Evolutionary conservation across 2,888 invertebrate genomes (phyloP).

Genomic region (Catocala nupta): DNA sequence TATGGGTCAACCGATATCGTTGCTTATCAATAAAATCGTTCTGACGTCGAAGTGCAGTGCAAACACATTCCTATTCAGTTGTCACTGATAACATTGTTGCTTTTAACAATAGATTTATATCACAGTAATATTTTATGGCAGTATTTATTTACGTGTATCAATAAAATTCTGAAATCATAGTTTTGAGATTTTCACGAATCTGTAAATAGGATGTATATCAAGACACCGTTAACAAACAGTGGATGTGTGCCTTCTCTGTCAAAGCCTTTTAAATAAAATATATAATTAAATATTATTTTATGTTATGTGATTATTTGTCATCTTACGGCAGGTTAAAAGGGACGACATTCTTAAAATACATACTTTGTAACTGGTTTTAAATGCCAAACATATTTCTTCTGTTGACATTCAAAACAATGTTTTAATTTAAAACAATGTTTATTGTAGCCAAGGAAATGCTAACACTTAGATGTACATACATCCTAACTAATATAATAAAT

Average conservation of each 20-base stretch:
- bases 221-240: too few relatives aligned
- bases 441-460: too few relatives aligned
- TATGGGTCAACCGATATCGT: conserved; percentile 58
- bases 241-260: too few relatives aligned
- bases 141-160: conserved; percentile 1
- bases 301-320: too few relatives aligned
- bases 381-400: neutral
- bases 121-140: conserved; percentile 12
- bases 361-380: neutral
- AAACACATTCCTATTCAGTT: conserved; percentile 39
- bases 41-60: conserved; percentile 31
- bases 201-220: too few relatives aligned
- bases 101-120: conserved; percentile 21
- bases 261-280: too few relatives aligned
- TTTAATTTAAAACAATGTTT: too few relatives aligned
- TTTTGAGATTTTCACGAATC: too few relatives aligned
- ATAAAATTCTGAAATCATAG: neutral
- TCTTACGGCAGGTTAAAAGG: neutral
- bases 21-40: conserved; percentile 44
- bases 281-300: too few relatives aligned
- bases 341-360: conserved; percentile 1
- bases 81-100: conserved; percentile 43
- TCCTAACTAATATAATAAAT: too few relatives aligned
- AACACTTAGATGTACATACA: too few relatives aligned
- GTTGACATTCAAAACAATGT: neutral